A percentile compares a stretch with the other conserved stretches of the same genome.
Conservation (phyloP, 2,113 vertebrate species). For the Oncorhynchus gorbuscha region DNA sequence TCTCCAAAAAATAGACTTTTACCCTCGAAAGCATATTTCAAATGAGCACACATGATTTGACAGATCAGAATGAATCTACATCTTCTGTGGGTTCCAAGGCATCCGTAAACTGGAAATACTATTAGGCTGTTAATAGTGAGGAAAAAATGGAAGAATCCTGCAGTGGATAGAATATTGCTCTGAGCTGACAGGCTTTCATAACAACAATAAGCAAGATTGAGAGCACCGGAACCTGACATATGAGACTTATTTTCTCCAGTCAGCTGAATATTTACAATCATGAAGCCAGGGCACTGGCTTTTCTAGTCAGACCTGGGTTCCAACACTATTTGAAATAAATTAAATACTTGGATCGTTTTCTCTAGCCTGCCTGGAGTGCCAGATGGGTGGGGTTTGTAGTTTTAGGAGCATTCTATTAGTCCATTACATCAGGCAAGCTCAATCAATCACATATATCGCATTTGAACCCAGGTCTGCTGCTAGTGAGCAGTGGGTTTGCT, state of each 20-base stretch:
- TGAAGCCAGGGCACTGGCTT: background rate
- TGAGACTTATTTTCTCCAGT: conserved; percentile 50
- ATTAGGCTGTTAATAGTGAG: background rate
- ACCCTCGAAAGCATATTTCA: background rate
- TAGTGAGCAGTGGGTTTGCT: too few species aligned
- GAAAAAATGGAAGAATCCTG: conserved; percentile 20
- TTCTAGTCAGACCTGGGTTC: background rate
- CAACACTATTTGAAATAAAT: background rate
- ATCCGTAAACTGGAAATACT: background rate
- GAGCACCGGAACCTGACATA: conserved; percentile 53
- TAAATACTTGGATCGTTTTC: too few species aligned
- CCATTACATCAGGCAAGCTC: too few species aligned
- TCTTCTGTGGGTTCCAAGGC: background rate
- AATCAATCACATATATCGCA: too few species aligned
- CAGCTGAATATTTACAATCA: conserved; percentile 53
- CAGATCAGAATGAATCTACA: background rate
- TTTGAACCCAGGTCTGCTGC: too few species aligned
- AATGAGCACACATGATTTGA: background rate
- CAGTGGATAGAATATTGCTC: conserved; percentile 34
- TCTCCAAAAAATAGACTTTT: background rate
- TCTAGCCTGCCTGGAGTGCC: too few species aligned
- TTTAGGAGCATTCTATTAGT: too few species aligned
- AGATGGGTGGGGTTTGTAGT: too few species aligned
- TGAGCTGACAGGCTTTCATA: conserved; percentile 34
- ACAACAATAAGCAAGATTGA: conserved; percentile 56